phyloP scores from a whole-genome alignment of 1,140 invertebrate genomes.

The Ctenoplectra terminalis region DNA sequence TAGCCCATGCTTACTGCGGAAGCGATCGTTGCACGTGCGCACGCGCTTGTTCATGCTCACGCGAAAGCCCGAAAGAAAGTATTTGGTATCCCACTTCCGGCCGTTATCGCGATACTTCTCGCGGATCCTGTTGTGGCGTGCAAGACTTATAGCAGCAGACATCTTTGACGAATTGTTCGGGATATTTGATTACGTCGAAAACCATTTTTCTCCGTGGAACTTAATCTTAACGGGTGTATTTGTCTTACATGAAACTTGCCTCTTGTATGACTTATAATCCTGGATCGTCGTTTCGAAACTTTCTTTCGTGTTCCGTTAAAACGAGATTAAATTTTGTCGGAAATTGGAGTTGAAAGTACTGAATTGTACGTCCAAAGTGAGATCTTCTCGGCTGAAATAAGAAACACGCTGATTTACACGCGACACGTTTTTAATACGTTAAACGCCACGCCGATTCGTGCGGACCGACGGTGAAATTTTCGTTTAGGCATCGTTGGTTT shows the following conservation, averaged over 20 bases:
- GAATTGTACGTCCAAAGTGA: neutral
- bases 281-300: constrained; percentile 3
- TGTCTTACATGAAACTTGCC: neutral
- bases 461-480: too few relatives aligned
- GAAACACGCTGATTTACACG: neutral
- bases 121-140: constrained; percentile 38
- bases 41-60: constrained; percentile 56
- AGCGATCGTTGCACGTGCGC: constrained; percentile 68
- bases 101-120: constrained; percentile 56
- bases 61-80: constrained; percentile 52
- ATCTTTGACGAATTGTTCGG: constrained; percentile 3
- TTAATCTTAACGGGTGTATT: neutral
- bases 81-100: constrained; percentile 63
- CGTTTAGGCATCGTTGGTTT: too few relatives aligned
- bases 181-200: constrained; percentile 12
- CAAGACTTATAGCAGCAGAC: constrained; percentile 15
- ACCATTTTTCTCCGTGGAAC: constrained; percentile 9
- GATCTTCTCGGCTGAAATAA: neutral
- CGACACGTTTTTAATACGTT: too few relatives aligned
- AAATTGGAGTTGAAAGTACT: constrained; percentile 16
- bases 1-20: constrained; percentile 67
- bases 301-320: neutral
- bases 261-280: neutral
- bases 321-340: constrained; percentile 13
- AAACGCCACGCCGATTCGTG: too few relatives aligned